Evolutionary conservation across 2,888 invertebrate species (phyloP), one percentile per base, ranked within the genome.

Genomic region (Melinaea menophilus): DNA sequence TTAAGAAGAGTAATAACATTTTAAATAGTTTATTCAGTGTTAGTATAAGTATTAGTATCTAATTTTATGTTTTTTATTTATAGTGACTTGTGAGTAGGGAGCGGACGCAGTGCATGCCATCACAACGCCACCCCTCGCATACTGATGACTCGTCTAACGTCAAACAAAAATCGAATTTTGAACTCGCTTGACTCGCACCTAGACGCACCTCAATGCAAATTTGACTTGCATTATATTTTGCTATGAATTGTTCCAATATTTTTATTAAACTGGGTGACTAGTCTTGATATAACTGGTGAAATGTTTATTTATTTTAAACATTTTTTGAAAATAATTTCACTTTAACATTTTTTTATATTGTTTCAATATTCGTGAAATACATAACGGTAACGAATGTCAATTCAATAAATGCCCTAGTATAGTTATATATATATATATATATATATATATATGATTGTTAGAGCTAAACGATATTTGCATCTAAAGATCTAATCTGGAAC

Each of bases 91-190:
- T 64, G 61, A 74, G 75, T 75, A 72, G 79, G 76, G 76, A 80
- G 79, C 88, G 89, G 88, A 86, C 86, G 86, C 73, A 72, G 74
- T 76, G 86, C 86, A 88, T 90, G 81, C 90, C 90, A 75, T 76
- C 88, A 86, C 89, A 89, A 79, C 79, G 79, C 71, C 71, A 68
- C 76, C 70, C 69, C 75, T 69, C 80, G 88, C 87, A 88, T 88
- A 89, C 82, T 89, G 83, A 90, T 85, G 75, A 69, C 74, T 72
- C 64, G 54, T 59, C 65, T 67, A 65, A 68, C 69, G 66, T 65
- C 64, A 47, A 68, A 70, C 70, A 56, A 72, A 70, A 72, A 68
- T 69, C 51, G 66, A 55, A 64, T 66, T 69, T 65, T 65, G 68
- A 67, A 68, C 63, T 65, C 61, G 63, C 63, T 67, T 55, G 66